Percentiles rank a stretch among this genome's conserved stretches.
phyloP scores from a whole-genome alignment of 2,797 vertebrate genomes.

The Chromobotia macracanthus region DNA sequence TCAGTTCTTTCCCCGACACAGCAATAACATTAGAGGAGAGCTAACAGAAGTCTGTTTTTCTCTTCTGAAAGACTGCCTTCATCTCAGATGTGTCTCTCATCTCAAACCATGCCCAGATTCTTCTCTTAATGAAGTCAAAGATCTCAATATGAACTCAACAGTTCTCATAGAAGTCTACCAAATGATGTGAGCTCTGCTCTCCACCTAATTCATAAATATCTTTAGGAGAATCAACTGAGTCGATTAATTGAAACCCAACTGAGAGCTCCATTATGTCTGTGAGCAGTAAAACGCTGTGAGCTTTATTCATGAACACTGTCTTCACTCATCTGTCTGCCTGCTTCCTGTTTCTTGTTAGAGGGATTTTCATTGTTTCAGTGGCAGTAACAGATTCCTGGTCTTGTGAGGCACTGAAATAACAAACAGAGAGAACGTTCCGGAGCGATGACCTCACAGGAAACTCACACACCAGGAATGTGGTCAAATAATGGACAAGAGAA shows the following conservation, averaged over 20 bases:
- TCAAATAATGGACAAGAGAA: conserved; percentile 21
- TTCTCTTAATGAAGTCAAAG: no score
- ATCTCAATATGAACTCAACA: no score
- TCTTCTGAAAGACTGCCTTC: no score
- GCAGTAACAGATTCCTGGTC: not conserved
- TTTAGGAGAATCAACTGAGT: not conserved
- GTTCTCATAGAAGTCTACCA: no score
- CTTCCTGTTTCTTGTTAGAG: not conserved
- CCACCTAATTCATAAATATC: not conserved
- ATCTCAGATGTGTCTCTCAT: no score
- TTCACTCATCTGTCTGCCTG: not conserved
- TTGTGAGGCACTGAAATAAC: conserved; percentile 15
- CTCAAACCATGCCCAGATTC: no score
- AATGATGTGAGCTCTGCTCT: no score
- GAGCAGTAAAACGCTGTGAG: not conserved
- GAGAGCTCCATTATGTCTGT: conserved; percentile 16
- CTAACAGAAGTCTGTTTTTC: no score
- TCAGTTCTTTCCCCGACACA: no score
- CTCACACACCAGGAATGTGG: conserved; percentile 19
- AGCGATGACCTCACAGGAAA: conserved; percentile 23
- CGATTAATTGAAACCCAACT: not conserved
- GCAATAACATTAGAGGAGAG: no score
- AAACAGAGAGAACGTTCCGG: conserved; percentile 33
- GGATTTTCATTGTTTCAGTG: conserved; percentile 19
- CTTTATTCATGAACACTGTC: not conserved